Conservation (phyloP, 2,888 invertebrate species). For the Charanyca ferruginea region DNA sequence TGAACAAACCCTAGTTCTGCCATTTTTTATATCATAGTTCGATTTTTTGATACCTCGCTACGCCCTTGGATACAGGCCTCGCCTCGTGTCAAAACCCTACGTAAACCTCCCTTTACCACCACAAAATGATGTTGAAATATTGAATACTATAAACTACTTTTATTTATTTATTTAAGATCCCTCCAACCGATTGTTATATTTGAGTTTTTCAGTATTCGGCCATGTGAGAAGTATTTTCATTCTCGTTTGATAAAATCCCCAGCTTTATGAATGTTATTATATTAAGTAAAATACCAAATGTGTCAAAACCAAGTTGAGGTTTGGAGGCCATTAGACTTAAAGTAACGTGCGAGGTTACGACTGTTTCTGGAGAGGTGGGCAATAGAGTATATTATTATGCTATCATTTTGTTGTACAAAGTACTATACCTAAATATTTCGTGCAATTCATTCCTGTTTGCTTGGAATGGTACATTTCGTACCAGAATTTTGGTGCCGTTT, state of each 20-base stretch:
- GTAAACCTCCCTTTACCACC: too few relatives aligned
- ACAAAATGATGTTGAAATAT: too few relatives aligned
- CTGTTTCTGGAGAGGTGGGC: neutral
- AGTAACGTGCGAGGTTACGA: constrained; percentile 1
- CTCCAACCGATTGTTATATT: too few relatives aligned
- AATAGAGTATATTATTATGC: neutral
- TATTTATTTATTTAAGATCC: too few relatives aligned
- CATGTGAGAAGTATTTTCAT: constrained; percentile 11
- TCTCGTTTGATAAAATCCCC: neutral
- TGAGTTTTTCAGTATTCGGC: too few relatives aligned
- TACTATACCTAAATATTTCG: constrained; percentile 96
- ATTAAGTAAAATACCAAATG: neutral
- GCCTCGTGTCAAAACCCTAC: too few relatives aligned
- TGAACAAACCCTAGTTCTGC: too few relatives aligned
- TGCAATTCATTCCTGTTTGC: constrained; percentile 95
- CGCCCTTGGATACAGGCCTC: too few relatives aligned
- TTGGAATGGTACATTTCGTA: constrained; percentile 99
- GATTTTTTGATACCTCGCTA: too few relatives aligned
- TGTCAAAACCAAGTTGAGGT: neutral
- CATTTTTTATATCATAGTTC: too few relatives aligned
- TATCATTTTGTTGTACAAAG: neutral
- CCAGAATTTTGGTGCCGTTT: constrained; percentile 97
- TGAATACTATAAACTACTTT: too few relatives aligned
- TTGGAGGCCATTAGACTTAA: neutral
- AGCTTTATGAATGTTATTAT: constrained; percentile 3